Evolutionary conservation across 2,888 invertebrate species (phyloP), one percentile per base, ranked within the genome.

Genomic region (Automeris io): DNA sequence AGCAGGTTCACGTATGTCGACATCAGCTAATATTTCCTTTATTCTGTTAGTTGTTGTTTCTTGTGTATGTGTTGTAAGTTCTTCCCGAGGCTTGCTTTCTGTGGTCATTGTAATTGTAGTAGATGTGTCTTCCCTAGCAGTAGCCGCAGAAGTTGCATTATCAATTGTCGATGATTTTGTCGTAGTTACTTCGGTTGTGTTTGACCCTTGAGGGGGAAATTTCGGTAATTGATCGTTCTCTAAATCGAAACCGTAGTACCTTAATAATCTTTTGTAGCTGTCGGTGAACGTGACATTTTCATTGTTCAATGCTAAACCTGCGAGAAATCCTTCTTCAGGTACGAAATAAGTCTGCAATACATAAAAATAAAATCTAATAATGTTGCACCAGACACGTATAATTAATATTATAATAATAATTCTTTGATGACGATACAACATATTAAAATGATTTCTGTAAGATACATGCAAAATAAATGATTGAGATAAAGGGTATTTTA

Each of bases 211-310:
- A 16, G 68, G 56, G 1, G 70, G 50, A 39, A 70, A 47, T 18
- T 68, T 68, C n/a, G 74, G 74, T 29, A 70, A 40, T 40, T 72
- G 68, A 33, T 82, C 80, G 39, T 68, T 77, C 39, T 90, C 90
- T 40, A 94, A 85, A 70, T 95, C 93, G 56, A 93, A 95, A 1
- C 95, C 95, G 57, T 95, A 95, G 69, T 94, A 95, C 47, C 90
- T 87, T 22, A 95, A 68, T 34, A 93, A 87, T 23, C 90, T 89
- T 69, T 92, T 91, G 61, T 93, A 95, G 45, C 91, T 90, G n/a
- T 90, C 87, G 23, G 90, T 90, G 33, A 95, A 89, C 3, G 91
- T 91, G 0, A 94, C 92, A 61, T 94, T 93, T 57, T 92, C 93
- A 45, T 92, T 91, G 70, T 92, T 95, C 25, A 95, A 80, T 5